Percentiles rank a stretch among this genome's conserved stretches.
Evolutionary conservation across 2,113 vertebrate genomes (phyloP).

Genomic region (Hippoglossus stenolepis): DNA sequence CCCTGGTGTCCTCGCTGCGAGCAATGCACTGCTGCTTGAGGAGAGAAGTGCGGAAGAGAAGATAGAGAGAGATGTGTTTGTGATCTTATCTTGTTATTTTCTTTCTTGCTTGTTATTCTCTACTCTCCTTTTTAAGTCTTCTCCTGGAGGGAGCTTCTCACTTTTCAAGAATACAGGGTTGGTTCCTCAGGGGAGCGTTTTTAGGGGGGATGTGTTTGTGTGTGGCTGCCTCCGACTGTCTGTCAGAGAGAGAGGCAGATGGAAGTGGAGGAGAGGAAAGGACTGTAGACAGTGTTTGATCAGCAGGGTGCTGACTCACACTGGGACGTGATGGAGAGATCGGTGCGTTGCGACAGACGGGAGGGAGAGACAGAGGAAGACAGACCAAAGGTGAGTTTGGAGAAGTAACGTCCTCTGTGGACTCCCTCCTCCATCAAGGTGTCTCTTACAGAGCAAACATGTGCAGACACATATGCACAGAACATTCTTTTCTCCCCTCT

Average conservation of each 20-base stretch:
- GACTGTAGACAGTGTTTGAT: constrained; percentile 62
- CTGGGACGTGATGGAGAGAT: constrained; percentile 56
- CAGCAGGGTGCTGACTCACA: constrained; percentile 65
- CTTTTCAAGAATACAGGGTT: constrained; percentile 58
- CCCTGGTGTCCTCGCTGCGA: constrained; percentile 33
- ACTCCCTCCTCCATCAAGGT: constrained; percentile 25
- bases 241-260: constrained; percentile 39
- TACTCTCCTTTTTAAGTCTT: constrained; percentile 32
- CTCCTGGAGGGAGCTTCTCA: constrained; percentile 42
- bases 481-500: neutral
- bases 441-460: constrained; percentile 28
- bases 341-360: constrained; percentile 31
- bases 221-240: constrained; percentile 43
- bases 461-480: constrained; percentile 1
- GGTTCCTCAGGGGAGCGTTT: constrained; percentile 37
- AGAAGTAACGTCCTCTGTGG: constrained; percentile 26
- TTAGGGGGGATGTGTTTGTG: constrained; percentile 48
- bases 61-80: constrained; percentile 41
- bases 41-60: constrained; percentile 23
- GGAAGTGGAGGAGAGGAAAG: constrained; percentile 41
- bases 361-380: constrained; percentile 24
- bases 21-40: constrained; percentile 33
- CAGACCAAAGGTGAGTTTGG: constrained; percentile 47
- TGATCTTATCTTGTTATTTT: constrained; percentile 61
- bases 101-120: constrained; percentile 53